Evolutionary conservation across 2,797 vertebrate genomes (phyloP), one percentile per base, ranked within the genome.

Genomic region (Parauchenoglanis ngamensis): DNA sequence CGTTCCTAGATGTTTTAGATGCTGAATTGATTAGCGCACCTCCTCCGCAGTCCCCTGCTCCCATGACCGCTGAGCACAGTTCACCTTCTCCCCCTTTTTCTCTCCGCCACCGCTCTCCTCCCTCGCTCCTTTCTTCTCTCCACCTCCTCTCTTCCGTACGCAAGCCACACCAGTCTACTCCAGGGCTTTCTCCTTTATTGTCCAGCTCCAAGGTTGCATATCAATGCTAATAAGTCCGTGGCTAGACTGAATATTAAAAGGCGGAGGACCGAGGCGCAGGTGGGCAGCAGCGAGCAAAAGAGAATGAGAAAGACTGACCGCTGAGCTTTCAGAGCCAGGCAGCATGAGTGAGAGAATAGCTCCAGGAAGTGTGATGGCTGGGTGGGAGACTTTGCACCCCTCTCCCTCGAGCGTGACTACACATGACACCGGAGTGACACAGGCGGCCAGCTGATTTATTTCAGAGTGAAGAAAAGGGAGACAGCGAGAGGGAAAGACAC

Each of bases 181-280:
- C 85, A 89, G 87, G 86, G 83, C 59, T 87, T 90, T 89, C 87
- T 90, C 87, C 89, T 91, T 89, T 88, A 89, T 89, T 91, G 89
- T 90, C 89, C 86, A 91, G 93, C 94, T 92, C 92, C 94, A 95
- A 95, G 95, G 95, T 95, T 95, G 95, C 93, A 95, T 93, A 94
- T 95, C 93, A 94, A 92, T 94, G 94, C 92, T 95, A 94, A 94
- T 93, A 94, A 91, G 93, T 88, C 70, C 40, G 87, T 88, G 86
- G 90, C 80, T 85, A 88, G 88, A 85, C 86, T 88, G 91, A 89
- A 91, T 92, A 90, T 90, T 91, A 91, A 91, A 88, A 88, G 85
- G 88, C 83, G 82, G 52, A 84, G 84, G 70, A 87, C 77, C 56
- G 85, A 87, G 85, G 85, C 82, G 63, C 91, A 91, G 90, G 90